Conservation (phyloP, 2,797 vertebrate genomes). For the Ctenopoma kingsleyae region DNA sequence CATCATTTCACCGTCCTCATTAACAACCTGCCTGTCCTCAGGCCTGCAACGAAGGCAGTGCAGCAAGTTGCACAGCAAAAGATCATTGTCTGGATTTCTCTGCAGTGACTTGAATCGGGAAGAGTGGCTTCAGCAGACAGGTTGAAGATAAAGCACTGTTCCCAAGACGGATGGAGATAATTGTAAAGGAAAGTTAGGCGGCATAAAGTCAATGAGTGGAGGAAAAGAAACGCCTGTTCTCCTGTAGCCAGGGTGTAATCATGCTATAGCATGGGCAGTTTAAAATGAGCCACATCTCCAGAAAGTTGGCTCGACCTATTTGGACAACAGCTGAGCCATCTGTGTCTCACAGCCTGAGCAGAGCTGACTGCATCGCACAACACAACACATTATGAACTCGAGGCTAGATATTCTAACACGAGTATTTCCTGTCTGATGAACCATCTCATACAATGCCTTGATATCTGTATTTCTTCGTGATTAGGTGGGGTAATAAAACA, state of each 20-base stretch:
- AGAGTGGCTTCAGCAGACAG: conserved; percentile 45
- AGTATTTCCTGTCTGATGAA: conserved; percentile 48
- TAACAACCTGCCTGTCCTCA: conserved; percentile 19
- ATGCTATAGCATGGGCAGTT: conserved; percentile 32
- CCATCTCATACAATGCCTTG: conserved; percentile 19
- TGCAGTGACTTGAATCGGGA: conserved; percentile 53
- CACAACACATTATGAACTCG: conserved; percentile 39
- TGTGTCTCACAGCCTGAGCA: conserved; percentile 71
- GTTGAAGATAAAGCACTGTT: conserved; percentile 29
- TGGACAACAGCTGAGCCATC: conserved; percentile 72
- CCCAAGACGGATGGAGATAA: conserved; percentile 15
- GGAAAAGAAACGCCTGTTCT: conserved; percentile 13
- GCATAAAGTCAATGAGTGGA: conserved; percentile 7
- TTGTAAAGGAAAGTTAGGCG: conserved; percentile 24
- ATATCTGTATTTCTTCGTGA: conserved; percentile 10
- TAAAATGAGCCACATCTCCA: conserved; percentile 51
- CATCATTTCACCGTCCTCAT: conserved; percentile 33
- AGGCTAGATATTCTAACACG: conserved; percentile 43
- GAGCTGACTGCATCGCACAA: conserved; percentile 40
- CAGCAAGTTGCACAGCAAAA: conserved; percentile 41
- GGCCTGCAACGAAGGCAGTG: background rate
- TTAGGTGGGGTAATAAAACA: conserved; percentile 2
- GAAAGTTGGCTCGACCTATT: conserved; percentile 63
- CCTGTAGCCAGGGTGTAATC: conserved; percentile 36
- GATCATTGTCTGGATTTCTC: conserved; percentile 25